Percentiles rank a stretch among this genome's conserved stretches.
phyloP scores from a whole-genome alignment of 2,113 vertebrate genomes.

The Platichthys stellatus region DNA sequence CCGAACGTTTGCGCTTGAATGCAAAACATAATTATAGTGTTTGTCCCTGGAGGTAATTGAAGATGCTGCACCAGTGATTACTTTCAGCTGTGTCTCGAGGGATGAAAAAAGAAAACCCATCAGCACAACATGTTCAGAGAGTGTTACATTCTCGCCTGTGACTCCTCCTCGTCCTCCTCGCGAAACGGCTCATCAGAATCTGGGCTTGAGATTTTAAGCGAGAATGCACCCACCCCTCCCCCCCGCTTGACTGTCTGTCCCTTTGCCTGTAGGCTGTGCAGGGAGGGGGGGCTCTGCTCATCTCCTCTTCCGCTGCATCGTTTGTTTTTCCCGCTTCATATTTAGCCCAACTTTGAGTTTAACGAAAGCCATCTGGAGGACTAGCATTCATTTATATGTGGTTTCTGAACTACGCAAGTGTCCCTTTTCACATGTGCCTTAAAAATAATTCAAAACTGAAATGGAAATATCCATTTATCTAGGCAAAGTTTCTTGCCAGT shows the following conservation, averaged over 20 bases:
- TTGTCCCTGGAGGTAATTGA: conserved; percentile 68
- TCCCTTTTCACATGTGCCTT: conserved; percentile 28
- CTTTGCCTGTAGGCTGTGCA: conserved; percentile 40
- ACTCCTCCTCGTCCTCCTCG: background rate
- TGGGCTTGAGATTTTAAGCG: conserved; percentile 28
- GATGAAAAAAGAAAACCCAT: background rate
- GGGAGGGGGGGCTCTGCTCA: conserved; percentile 48
- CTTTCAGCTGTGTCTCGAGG: conserved; percentile 71
- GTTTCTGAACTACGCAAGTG: conserved; percentile 46
- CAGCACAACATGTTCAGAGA: conserved; percentile 11
- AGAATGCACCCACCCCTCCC: conserved; percentile 22
- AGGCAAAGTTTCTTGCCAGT: conserved; percentile 12
- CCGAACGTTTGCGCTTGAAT: conserved; percentile 41
- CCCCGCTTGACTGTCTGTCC: conserved; percentile 57
- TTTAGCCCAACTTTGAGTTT: conserved; percentile 64
- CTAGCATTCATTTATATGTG: conserved; percentile 66
- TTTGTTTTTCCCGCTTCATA: conserved; percentile 60
- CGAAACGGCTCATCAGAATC: conserved; percentile 53
- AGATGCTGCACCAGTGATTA: conserved; percentile 73
- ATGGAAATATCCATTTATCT: background rate
- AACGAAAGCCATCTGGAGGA: conserved; percentile 73
- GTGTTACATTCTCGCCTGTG: conserved; percentile 6
- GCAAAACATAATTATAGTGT: conserved; percentile 63
- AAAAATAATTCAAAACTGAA: conserved; percentile 7
- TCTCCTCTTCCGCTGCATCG: conserved; percentile 56